Evolutionary conservation across 2,797 vertebrate species (phyloP).

Genomic region (Hippopotamyrus pictus): DNA sequence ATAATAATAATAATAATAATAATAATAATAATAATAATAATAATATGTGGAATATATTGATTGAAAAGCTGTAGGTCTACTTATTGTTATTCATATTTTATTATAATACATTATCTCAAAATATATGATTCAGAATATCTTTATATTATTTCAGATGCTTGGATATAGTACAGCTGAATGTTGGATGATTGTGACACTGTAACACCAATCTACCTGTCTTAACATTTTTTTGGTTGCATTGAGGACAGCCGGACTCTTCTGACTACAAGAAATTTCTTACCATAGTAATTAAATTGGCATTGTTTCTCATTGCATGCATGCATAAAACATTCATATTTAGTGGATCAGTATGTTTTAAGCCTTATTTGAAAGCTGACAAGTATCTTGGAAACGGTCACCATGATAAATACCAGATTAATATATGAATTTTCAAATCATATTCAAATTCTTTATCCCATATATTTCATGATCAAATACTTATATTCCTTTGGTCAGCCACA

Average conservation of each 20-base stretch:
- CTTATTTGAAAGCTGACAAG: neutral
- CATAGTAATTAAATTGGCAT: neutral
- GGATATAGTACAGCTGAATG: neutral
- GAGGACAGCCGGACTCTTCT: neutral
- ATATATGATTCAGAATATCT: neutral
- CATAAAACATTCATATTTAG: neutral
- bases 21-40: neutral
- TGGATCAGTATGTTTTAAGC: neutral
- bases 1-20: neutral
- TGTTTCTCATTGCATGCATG: neutral
- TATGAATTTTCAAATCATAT: neutral
- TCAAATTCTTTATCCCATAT: neutral
- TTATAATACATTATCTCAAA: neutral
- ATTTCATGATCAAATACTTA: neutral
- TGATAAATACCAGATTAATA: neutral
- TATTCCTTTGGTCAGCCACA: neutral
- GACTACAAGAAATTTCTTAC: neutral
- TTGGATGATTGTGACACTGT: neutral
- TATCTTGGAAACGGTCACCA: neutral
- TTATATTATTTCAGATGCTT: neutral
- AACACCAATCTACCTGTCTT: neutral
- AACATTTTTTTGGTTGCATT: neutral
- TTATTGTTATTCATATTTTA: neutral
- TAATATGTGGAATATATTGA: neutral
- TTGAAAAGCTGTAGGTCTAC: neutral